phyloP scores from a whole-genome alignment of 2,888 invertebrate genomes.

The Griposia aprilina region DNA sequence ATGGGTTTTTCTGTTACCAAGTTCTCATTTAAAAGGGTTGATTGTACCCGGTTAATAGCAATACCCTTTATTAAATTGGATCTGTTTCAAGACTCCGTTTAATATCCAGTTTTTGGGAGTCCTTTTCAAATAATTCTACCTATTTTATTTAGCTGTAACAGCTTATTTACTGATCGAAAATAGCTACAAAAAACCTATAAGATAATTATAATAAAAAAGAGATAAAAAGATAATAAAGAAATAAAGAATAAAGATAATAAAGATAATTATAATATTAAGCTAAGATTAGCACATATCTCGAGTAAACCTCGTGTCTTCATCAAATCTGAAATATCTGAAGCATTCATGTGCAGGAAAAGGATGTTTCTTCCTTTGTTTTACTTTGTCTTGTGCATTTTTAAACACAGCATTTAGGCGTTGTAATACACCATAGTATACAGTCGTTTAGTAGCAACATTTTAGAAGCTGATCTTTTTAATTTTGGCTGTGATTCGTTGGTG shows the following conservation, averaged over 20 bases:
- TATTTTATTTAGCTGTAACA: not conserved
- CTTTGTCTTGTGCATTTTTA: too few species aligned
- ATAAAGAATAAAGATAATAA: not conserved
- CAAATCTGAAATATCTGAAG: not conserved
- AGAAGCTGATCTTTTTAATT: too few species aligned
- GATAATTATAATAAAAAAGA: too few species aligned
- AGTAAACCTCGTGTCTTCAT: not conserved
- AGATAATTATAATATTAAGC: not conserved
- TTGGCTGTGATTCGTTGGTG: too few species aligned
- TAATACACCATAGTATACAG: not conserved
- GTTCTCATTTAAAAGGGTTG: slow-evolving; percentile 48
- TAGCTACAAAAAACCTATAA: not conserved
- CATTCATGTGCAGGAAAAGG: not conserved
- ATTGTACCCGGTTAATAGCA: slow-evolving; percentile 18
- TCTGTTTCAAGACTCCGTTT: slow-evolving; percentile 5
- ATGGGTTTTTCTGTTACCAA: slow-evolving; percentile 50
- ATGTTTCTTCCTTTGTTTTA: too few species aligned
- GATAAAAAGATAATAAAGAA: too few species aligned
- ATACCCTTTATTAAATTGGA: slow-evolving; percentile 26
- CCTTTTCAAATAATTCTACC: not conserved
- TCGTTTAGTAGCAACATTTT: too few species aligned
- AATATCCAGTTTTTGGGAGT: slow-evolving; percentile 3
- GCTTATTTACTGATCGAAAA: not conserved
- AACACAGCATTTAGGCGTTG: not conserved
- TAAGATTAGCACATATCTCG: not conserved